phyloP scores from a whole-genome alignment of 2,113 vertebrate species.

The Cinclus mexicanus region DNA sequence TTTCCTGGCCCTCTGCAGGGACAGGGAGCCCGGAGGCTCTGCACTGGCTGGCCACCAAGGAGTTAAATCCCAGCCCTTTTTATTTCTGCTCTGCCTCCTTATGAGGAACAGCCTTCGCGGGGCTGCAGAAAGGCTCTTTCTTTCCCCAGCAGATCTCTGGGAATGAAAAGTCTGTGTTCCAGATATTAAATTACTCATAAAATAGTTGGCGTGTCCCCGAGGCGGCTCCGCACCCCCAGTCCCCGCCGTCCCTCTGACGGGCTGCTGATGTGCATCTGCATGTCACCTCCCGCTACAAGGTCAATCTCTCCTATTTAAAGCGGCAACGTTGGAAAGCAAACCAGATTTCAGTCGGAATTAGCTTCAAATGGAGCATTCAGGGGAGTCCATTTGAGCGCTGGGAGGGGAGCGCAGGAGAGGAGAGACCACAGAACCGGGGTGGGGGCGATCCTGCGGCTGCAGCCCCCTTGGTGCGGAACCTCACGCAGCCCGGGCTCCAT shows the following conservation, averaged over 20 bases:
- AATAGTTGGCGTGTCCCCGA: constrained; percentile 73
- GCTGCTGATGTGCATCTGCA: constrained; percentile 52
- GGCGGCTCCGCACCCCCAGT: constrained; percentile 18
- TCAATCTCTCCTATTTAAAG: constrained; percentile 59
- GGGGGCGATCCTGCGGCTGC: not conserved
- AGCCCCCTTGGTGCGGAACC: not conserved
- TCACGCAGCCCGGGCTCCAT: not conserved
- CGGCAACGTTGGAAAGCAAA: constrained; percentile 40
- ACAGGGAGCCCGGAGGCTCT: not conserved
- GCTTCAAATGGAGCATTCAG: constrained; percentile 41
- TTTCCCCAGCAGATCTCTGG: constrained; percentile 63
- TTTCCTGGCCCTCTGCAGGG: not conserved
- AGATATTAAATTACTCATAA: constrained; percentile 86
- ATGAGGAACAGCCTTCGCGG: constrained; percentile 63
- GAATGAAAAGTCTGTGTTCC: constrained; percentile 71
- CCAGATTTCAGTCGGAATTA: constrained; percentile 46
- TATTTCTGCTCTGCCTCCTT: constrained; percentile 16
- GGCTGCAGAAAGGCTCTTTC: constrained; percentile 51
- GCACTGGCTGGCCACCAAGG: not conserved
- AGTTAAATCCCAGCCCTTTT: constrained; percentile 47
- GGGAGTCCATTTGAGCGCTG: not conserved
- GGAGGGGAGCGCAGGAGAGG: not conserved
- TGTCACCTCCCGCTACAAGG: constrained; percentile 65
- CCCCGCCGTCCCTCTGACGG: constrained; percentile 18
- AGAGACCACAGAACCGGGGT: not conserved